Evolutionary conservation across 2,888 invertebrate genomes (phyloP).

Genomic region (Agriotes lineatus): DNA sequence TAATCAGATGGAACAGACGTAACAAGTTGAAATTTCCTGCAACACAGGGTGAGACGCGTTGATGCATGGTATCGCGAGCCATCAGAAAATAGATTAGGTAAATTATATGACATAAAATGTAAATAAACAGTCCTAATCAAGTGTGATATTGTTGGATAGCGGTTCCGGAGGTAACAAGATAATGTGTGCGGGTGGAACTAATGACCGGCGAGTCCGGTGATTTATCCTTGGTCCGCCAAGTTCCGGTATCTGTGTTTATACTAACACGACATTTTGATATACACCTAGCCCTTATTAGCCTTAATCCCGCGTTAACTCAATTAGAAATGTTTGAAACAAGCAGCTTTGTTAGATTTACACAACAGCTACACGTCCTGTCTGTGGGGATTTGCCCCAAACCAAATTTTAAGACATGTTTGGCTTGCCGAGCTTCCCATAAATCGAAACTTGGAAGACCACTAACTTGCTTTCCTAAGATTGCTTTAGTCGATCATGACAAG

Average conservation of each 20-base stretch:
- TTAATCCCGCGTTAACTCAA: slow-evolving; percentile 63
- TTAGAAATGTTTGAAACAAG: slow-evolving; percentile 57
- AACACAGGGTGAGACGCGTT: background rate
- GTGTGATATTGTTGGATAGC: slow-evolving; percentile 55
- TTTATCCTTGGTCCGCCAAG: slow-evolving; percentile 61
- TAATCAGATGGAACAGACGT: too few relatives aligned
- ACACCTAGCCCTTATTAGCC: slow-evolving; percentile 63
- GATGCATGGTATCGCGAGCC: background rate
- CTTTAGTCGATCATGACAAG: too few relatives aligned
- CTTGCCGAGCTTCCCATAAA: background rate
- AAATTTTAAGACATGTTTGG: background rate
- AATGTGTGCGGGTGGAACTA: slow-evolving; percentile 64
- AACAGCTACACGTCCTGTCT: slow-evolving; percentile 23
- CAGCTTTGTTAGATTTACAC: slow-evolving; percentile 40
- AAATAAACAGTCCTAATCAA: slow-evolving; percentile 56
- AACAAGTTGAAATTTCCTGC: too few relatives aligned
- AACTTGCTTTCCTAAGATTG: too few relatives aligned
- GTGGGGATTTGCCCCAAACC: slow-evolving; percentile 21
- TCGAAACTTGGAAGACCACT: background rate
- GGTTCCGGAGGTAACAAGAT: slow-evolving; percentile 62
- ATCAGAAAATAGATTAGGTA: slow-evolving; percentile 19
- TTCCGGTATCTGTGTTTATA: slow-evolving; percentile 63
- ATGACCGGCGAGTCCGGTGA: slow-evolving; percentile 66
- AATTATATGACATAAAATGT: slow-evolving; percentile 44
- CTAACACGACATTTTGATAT: slow-evolving; percentile 62